Evolutionary conservation across 2,113 vertebrate genomes (phyloP).

Genomic region (Xiphophorus maculatus): DNA sequence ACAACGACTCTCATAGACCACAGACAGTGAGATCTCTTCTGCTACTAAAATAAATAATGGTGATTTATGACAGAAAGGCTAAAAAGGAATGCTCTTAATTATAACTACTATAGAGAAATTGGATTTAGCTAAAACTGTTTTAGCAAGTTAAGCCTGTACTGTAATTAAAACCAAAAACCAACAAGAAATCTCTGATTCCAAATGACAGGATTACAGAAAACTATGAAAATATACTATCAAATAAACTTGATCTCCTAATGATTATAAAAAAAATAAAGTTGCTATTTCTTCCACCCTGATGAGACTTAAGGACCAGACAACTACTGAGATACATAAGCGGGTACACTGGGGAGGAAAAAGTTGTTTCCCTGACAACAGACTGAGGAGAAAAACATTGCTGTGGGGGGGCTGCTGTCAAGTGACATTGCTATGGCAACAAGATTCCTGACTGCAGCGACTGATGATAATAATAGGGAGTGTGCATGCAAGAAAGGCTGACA

Average conservation of each 20-base stretch:
- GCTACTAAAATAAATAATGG: background rate
- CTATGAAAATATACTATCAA: background rate
- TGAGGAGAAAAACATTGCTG: constrained; percentile 18
- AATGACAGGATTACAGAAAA: background rate
- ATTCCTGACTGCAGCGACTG: constrained; percentile 28
- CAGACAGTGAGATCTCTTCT: background rate
- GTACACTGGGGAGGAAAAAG: constrained; percentile 36
- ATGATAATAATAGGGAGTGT: constrained; percentile 22
- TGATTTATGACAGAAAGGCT: background rate
- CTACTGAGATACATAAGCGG: constrained; percentile 24
- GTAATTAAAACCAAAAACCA: background rate
- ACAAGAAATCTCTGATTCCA: background rate
- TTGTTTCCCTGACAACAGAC: constrained; percentile 58
- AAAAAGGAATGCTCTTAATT: background rate
- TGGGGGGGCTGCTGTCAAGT: constrained; percentile 33
- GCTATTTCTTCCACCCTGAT: constrained; percentile 40
- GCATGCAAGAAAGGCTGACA: constrained; percentile 11
- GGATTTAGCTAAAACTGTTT: background rate
- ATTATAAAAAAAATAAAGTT: constrained; percentile 7
- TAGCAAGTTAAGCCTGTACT: background rate
- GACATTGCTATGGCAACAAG: constrained; percentile 50
- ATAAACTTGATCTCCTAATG: background rate
- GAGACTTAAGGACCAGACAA: constrained; percentile 43
- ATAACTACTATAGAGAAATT: background rate
- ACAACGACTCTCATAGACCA: background rate